A percentile compares a stretch with the other conserved stretches of the same genome.
Conservation (phyloP, 2,113 vertebrate species). For the Sander vitreus region DNA sequence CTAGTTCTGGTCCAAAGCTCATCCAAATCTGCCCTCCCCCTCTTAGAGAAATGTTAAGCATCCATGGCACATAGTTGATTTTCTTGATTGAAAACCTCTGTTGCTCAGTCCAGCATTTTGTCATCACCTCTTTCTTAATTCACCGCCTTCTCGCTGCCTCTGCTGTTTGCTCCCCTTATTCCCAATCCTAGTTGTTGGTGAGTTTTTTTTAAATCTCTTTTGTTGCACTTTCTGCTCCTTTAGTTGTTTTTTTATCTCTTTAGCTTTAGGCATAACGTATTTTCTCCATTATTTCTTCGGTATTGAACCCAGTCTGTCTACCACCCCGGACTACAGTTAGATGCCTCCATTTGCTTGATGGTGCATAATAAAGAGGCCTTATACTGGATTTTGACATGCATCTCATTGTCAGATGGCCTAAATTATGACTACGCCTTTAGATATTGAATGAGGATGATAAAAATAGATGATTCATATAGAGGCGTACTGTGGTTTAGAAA, state of each 20-base stretch:
- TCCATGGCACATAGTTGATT: conserved; percentile 1
- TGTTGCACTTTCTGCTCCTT: conserved; percentile 17
- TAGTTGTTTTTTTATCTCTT: not conserved
- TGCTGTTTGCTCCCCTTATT: conserved; percentile 11
- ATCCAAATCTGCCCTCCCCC: not conserved
- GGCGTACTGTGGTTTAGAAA: not conserved
- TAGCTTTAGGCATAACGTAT: conserved; percentile 11
- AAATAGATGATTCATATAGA: conserved; percentile 28
- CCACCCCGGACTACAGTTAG: not conserved
- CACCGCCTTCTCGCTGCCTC: not conserved
- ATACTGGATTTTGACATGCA: conserved; percentile 10
- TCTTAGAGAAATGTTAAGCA: conserved; percentile 13
- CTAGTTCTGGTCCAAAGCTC: conserved; percentile 20
- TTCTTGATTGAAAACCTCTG: conserved; percentile 26
- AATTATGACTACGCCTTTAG: not conserved
- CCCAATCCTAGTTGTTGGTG: not conserved
- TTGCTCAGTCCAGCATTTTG: not conserved
- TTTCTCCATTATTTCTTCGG: conserved; percentile 32
- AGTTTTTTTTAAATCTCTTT: conserved; percentile 11
- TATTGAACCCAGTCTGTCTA: conserved; percentile 1
- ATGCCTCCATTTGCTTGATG: conserved; percentile 37
- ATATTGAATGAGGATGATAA: conserved; percentile 20
- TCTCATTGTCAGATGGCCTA: not conserved
- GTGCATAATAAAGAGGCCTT: conserved; percentile 40
- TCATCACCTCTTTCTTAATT: conserved; percentile 12